Evolutionary conservation across 2,113 vertebrate species (phyloP), one percentile per base, ranked within the genome.

Genomic region (Scartelaos histophorus): DNA sequence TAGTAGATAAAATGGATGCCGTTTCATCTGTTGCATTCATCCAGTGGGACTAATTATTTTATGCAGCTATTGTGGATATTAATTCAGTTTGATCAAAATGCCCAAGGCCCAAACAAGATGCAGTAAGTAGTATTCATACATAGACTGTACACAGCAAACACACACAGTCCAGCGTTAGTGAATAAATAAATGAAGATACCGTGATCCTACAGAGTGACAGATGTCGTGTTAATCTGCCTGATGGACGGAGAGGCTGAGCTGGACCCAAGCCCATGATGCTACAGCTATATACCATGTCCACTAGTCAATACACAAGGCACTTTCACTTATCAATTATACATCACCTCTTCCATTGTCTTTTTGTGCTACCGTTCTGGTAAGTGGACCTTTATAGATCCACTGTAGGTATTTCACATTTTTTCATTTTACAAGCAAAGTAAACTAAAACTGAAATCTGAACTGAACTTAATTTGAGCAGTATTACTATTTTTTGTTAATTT

Each of bases 181-280:
- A 76, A 74, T 76, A 76, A 85, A 89, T 90, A 83, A 90, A 88
- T 82, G 81, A 85, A 86, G 81, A 76, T 78, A 60, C 69, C 49
- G 80, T 83, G 86, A 90, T 86, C 80, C 80, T 66, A 81, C 83
- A 77, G 86, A 76, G 83, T 84, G 89, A 88, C 89, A 88, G 91
- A 91, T 92, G 91, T 89, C 91, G 87, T 85, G 81, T 90, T 91
- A 89, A 92, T 90, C 89, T 88, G 80, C 79, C 82, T 85, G 83
- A 86, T 86, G 84, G 84, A 84, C 24, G 5, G 58, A 61, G 53
- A 79, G 82, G 75, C 74, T 79, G 74, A 35, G 73, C 47, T 61
- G 74, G 77, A 88, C 81, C 51, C 73, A 73, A 72, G 72, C 73
- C 67, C 49, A 3, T 64, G 83, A 66, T 86, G 73, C 60, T 87